Evolutionary conservation across 2,797 vertebrate genomes (phyloP).

Genomic region (Tamandua tetradactyla): DNA sequence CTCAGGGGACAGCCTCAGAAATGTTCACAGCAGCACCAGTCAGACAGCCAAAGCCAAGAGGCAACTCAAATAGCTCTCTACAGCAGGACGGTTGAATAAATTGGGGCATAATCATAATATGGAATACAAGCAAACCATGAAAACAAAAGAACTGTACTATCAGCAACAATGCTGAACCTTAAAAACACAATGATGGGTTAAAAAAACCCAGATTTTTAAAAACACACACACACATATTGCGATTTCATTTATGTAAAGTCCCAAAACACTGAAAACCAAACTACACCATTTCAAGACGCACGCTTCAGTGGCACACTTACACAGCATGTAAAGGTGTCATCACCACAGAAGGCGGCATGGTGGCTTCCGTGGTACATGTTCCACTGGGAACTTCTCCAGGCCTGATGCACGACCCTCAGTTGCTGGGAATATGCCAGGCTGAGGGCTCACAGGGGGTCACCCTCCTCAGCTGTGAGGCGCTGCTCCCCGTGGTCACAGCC

Average conservation of each 20-base stretch:
- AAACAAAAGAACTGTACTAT: background rate
- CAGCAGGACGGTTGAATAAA: background rate
- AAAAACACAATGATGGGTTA: background rate
- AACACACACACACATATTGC: background rate
- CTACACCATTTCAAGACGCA: background rate
- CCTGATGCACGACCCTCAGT: background rate
- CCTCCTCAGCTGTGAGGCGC: too few relatives aligned
- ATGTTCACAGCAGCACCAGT: too few relatives aligned
- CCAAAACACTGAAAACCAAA: too few relatives aligned
- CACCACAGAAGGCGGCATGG: background rate
- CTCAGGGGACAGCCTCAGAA: background rate
- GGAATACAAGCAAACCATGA: background rate
- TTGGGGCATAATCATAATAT: background rate
- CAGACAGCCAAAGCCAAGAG: background rate
- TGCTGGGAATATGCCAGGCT: background rate
- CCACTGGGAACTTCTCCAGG: background rate
- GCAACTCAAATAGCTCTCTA: background rate
- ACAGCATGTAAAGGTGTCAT: background rate
- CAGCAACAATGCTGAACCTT: background rate
- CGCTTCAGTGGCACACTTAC: background rate
- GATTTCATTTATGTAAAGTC: too few relatives aligned
- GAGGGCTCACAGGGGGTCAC: background rate
- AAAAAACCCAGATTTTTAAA: background rate
- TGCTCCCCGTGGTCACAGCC: background rate
- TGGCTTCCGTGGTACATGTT: too few relatives aligned